Evolutionary conservation across 2,888 invertebrate species (phyloP).

Genomic region (Stenichneumon culpator): DNA sequence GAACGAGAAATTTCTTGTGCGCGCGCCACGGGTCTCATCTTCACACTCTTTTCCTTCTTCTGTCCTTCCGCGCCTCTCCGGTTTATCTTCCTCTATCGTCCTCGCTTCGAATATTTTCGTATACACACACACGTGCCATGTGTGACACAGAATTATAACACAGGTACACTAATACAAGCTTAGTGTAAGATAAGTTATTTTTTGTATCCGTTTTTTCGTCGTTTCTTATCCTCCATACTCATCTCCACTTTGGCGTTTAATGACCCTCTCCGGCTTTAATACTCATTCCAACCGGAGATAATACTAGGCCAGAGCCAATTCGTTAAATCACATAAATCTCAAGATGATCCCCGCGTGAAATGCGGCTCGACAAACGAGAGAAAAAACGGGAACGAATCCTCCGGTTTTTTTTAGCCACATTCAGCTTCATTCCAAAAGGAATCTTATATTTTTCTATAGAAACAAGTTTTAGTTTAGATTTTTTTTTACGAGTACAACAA

Average conservation of each 20-base stretch:
- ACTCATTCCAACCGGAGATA: conserved; percentile 70
- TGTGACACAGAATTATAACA: conserved; percentile 47
- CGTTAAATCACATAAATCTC: conserved; percentile 56
- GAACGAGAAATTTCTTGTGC: conserved; percentile 45
- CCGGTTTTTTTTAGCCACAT: neutral
- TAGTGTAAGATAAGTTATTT: conserved; percentile 37
- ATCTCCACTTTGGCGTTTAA: conserved; percentile 74
- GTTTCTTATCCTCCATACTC: conserved; percentile 56
- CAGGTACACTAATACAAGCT: conserved; percentile 51
- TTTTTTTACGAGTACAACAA: neutral
- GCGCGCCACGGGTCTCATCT: conserved; percentile 34
- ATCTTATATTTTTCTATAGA: neutral
- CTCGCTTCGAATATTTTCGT: conserved; percentile 70
- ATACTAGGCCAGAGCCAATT: conserved; percentile 68
- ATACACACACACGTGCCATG: conserved; percentile 4
- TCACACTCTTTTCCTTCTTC: conserved; percentile 59
- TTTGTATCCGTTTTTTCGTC: conserved; percentile 54
- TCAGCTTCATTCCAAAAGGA: neutral
- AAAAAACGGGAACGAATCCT: conserved; percentile 19
- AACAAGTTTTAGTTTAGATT: neutral
- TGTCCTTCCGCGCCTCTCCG: neutral
- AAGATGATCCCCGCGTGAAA: conserved; percentile 46
- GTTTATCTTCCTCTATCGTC: conserved; percentile 64
- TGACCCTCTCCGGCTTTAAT: conserved; percentile 69
- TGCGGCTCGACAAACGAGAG: conserved; percentile 13